Evolutionary conservation across 1,140 invertebrate species (phyloP).

Genomic region (Hylaeus volcanicus): DNA sequence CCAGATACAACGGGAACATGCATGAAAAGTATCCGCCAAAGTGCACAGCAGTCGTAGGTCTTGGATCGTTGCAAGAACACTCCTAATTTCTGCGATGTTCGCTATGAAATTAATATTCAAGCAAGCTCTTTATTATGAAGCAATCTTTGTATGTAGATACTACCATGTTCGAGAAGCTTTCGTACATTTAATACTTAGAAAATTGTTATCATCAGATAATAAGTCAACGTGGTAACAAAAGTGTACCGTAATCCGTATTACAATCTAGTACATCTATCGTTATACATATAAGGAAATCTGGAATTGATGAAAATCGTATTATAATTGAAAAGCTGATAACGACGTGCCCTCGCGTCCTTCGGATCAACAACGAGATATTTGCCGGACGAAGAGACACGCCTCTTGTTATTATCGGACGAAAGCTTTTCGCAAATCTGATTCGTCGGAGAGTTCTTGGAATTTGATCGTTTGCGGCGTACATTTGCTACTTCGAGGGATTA

Average conservation of each 20-base stretch:
- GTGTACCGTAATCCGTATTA: too few species aligned
- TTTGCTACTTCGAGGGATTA: neutral
- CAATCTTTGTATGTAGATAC: too few species aligned
- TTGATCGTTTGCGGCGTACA: neutral
- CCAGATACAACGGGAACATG: slow-evolving; percentile 7
- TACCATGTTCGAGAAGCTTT: too few species aligned
- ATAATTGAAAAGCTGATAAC: neutral
- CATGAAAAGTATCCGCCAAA: neutral
- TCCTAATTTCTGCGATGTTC: too few species aligned
- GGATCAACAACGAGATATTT: neutral
- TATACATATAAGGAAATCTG: too few species aligned
- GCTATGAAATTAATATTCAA: too few species aligned
- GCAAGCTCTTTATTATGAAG: too few species aligned
- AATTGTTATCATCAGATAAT: too few species aligned
- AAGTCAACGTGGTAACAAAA: too few species aligned
- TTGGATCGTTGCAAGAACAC: too few species aligned
- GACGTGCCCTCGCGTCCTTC: neutral
- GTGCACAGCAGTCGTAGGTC: neutral
- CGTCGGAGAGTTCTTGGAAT: neutral
- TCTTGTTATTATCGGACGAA: neutral
- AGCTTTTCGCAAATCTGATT: neutral
- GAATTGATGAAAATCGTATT: neutral
- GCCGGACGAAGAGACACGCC: neutral
- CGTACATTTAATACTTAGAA: too few species aligned
- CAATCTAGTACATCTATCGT: too few species aligned